A percentile compares a stretch with the other conserved stretches of the same genome.
phyloP scores from a whole-genome alignment of 2,797 vertebrate genomes.

The Tapirus indicus region DNA sequence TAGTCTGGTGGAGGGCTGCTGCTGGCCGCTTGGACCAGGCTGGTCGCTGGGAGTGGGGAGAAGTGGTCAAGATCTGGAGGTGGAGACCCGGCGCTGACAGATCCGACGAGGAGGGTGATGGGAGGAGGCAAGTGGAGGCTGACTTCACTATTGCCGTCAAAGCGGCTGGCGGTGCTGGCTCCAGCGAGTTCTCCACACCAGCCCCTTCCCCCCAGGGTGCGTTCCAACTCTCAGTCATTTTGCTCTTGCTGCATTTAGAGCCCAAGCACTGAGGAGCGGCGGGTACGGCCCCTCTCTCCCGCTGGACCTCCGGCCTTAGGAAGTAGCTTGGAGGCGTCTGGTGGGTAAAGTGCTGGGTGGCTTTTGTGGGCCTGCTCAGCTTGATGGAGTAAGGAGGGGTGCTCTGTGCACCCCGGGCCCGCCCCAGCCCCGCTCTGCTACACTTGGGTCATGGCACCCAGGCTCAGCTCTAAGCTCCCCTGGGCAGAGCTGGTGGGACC shows the following conservation, averaged over 20 bases:
- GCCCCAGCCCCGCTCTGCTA: not conserved
- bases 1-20: not conserved
- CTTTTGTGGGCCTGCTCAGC: not conserved
- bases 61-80: not conserved
- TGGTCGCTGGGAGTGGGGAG: not conserved
- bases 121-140: not conserved
- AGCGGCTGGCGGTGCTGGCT: not conserved
- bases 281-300: not conserved
- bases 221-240: not conserved
- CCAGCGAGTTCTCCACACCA: fast-evolving
- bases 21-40: not conserved
- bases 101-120: fast-evolving
- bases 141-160: not conserved
- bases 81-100: not conserved
- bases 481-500: not conserved
- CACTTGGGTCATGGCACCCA: no score
- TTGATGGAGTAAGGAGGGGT: not conserved
- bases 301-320: not conserved
- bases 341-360: fast-evolving
- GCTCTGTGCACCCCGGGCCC: not conserved
- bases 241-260: not conserved
- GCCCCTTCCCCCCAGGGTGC: not conserved
- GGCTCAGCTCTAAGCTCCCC: not conserved
- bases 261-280: not conserved
- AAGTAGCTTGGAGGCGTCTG: not conserved